Percentiles rank a stretch among this genome's conserved stretches.
Conservation (phyloP, 1,140 invertebrate species). For the Spodoptera litura region DNA sequence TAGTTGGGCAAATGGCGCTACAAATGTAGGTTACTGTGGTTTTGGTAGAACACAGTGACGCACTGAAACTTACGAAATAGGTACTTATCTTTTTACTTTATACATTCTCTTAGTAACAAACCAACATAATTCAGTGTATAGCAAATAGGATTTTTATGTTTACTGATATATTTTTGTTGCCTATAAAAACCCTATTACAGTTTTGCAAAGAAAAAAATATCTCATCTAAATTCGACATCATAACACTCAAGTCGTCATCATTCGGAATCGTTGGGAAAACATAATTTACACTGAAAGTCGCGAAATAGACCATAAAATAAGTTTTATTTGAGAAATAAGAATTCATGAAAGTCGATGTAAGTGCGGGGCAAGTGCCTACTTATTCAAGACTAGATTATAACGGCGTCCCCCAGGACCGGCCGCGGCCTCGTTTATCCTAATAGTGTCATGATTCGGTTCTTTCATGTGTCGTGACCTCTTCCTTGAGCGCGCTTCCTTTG, state of each 20-base stretch:
- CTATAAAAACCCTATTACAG: conserved; percentile 19
- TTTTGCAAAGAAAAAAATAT: conserved; percentile 12
- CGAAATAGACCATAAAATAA: conserved; percentile 39
- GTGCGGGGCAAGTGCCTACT: conserved; percentile 27
- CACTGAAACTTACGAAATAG: background rate
- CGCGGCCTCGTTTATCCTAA: conserved; percentile 24
- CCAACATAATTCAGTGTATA: conserved; percentile 1
- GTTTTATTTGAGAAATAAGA: conserved; percentile 35
- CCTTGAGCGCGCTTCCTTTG: conserved; percentile 10
- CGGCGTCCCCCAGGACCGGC: conserved; percentile 20
- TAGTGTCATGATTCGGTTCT: conserved; percentile 36
- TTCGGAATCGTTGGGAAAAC: conserved; percentile 12
- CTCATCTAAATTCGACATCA: conserved; percentile 35
- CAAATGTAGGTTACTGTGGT: conserved; percentile 30
- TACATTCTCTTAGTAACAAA: background rate
- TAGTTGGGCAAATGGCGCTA: background rate
- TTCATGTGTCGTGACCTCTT: conserved; percentile 8
- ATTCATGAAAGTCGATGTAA: conserved; percentile 42
- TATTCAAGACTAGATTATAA: conserved; percentile 41
- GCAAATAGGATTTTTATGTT: background rate
- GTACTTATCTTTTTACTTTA: conserved; percentile 5
- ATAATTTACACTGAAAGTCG: conserved; percentile 27
- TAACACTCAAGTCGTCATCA: conserved; percentile 15
- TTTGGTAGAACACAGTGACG: background rate
- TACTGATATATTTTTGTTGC: background rate